A percentile compares a stretch with the other conserved stretches of the same genome.
phyloP scores from a whole-genome alignment of 2,797 vertebrate genomes.

The Steatocranus sp. region DNA sequence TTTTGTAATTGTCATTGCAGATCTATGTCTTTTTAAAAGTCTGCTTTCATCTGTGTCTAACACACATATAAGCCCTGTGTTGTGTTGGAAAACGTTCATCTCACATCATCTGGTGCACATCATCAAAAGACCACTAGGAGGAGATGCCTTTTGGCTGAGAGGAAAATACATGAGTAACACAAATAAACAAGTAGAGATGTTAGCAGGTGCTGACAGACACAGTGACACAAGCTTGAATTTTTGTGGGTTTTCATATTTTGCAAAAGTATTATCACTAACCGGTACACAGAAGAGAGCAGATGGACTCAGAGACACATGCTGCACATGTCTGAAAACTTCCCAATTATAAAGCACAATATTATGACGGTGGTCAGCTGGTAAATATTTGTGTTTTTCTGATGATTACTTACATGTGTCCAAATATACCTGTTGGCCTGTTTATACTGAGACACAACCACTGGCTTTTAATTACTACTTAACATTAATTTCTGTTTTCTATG shows the following conservation, averaged over 20 bases:
- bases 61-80: not conserved
- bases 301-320: not conserved
- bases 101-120: not conserved
- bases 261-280: not conserved
- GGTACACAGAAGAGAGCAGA: not conserved
- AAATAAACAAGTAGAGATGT: constrained; percentile 10
- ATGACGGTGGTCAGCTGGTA: not conserved
- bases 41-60: not conserved
- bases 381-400: not conserved
- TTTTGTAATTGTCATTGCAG: not conserved
- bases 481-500: not conserved
- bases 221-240: not conserved
- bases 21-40: not conserved
- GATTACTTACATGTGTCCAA: not conserved
- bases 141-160: not conserved
- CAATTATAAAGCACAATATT: not conserved
- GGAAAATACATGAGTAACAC: not conserved
- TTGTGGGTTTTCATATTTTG: not conserved
- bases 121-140: constrained; percentile 37
- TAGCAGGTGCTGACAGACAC: constrained; percentile 12
- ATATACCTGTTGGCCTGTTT: not conserved
- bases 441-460: not conserved
- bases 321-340: not conserved
- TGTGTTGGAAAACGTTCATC: not conserved
- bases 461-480: not conserved